These are phyloP conservation scores for Sphaerodactylus townsendi DNA, from an alignment of 2,113 vertebrate genomes.

Conservation along the genomic window DNA sequence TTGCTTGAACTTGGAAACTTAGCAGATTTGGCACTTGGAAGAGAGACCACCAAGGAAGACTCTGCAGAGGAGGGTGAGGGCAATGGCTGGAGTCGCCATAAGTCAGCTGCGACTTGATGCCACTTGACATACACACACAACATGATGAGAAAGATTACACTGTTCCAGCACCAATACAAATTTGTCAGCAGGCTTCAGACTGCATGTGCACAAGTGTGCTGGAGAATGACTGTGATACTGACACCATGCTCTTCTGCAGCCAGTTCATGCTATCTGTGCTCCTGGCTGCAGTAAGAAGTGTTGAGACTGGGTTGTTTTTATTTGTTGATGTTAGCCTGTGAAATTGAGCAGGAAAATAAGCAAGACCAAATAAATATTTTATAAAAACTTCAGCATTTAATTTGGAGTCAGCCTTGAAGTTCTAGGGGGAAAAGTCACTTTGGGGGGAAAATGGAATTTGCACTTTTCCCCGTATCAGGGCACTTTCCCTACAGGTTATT, in stretches of 20 bases:
- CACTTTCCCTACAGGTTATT: too few species aligned
- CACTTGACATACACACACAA: background rate
- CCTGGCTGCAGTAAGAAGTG: background rate
- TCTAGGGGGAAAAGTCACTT: background rate
- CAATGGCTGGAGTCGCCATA: background rate
- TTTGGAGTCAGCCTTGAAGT: background rate
- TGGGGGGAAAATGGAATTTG: background rate
- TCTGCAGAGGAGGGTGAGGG: too few species aligned
- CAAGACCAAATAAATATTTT: background rate
- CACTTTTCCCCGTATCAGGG: background rate
- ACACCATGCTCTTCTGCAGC: background rate
- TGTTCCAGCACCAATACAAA: background rate
- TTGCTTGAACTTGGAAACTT: too few species aligned
- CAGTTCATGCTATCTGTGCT: background rate
- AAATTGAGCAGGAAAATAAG: slow-evolving; percentile 9
- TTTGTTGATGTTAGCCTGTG: background rate
- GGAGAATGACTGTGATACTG: background rate
- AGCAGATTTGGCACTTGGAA: too few species aligned
- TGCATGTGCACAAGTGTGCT: background rate
- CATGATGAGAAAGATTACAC: background rate
- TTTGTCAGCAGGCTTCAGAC: background rate
- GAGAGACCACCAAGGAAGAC: too few species aligned
- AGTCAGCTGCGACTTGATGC: background rate
- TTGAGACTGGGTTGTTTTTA: background rate
- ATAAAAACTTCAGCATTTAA: background rate